A percentile compares a stretch with the other conserved stretches of the same genome.
These are phyloP conservation scores for Tenebrosternarchus preto DNA, from an alignment of 2,113 vertebrate genomes.

Conservation along the genomic window DNA sequence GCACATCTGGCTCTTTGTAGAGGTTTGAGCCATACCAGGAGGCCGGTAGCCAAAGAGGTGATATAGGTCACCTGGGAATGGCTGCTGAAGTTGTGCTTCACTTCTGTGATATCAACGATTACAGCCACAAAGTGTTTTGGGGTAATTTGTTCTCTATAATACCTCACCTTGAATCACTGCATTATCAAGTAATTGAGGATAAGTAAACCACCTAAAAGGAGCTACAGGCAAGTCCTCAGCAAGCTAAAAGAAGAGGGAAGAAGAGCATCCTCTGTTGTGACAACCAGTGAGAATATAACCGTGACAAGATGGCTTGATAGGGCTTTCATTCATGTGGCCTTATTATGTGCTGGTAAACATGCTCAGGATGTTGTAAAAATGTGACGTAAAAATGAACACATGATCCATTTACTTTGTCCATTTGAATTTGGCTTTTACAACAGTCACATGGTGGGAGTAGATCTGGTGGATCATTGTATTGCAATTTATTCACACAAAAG, in stretches of 20 bases:
- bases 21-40: slow-evolving; percentile 19
- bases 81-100: not conserved
- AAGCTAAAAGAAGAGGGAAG: not conserved
- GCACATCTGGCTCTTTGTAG: not conserved
- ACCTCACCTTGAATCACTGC: not conserved
- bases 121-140: not conserved
- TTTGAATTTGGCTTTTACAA: slow-evolving; percentile 30
- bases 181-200: not conserved
- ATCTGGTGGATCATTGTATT: slow-evolving; percentile 36
- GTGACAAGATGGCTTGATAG: not conserved
- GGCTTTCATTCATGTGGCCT: too few relatives aligned
- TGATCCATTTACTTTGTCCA: slow-evolving; percentile 27
- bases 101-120: not conserved
- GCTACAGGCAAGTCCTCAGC: not conserved
- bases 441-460: slow-evolving; percentile 38
- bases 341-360: too few relatives aligned
- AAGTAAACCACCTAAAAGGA: not conserved
- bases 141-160: not conserved
- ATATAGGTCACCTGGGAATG: slow-evolving; percentile 9
- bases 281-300: not conserved
- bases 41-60: not conserved
- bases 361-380: too few relatives aligned
- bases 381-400: slow-evolving; percentile 9
- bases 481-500: slow-evolving; percentile 39
- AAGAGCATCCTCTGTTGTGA: too few relatives aligned